Evolutionary conservation across 2,797 vertebrate genomes (phyloP), one percentile per base, ranked within the genome.

Genomic region (Furcifer pardalis): DNA sequence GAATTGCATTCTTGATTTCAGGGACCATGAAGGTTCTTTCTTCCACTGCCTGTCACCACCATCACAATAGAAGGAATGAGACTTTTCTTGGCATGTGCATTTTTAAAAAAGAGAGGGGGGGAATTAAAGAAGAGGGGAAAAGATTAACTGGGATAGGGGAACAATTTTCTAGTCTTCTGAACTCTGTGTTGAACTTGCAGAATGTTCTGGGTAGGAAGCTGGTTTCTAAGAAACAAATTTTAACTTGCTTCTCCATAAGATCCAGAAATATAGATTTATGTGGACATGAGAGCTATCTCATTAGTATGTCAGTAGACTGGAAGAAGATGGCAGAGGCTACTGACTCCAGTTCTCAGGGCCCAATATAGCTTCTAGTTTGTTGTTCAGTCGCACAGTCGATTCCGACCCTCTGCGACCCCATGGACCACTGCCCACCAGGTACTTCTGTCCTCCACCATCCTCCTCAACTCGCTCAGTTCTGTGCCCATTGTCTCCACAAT

Each of bases 251-350:
- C 84, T 91, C 84, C 82, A 63, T 71, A 81, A 88, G 84, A 78
- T 86, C 87, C 90, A 82, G 74, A 94, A 93, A 5, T 91, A 92
- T 89, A 91, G 88, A 93, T 94, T 95, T 90, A 92, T 93, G 93
- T 90, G 91, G 90, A 94, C 92, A 85, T 89, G 88, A 89, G 91
- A 1, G 1, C 91, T 91, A 89, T 85, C 93, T 94, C 82, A 91
- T 94, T 95, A 93, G 90, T 87, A 90, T 23, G 87, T 81, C 88
- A 86, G 90, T 83, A 83, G 91, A 93, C 89, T 85, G 89, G 86
- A 93, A 93, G 88, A 89, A 81, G 59, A 79, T 89, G 92, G 93
- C 89, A 77, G 83, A 83, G 92, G 94, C 91, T 40, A 90, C 69
- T 81, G 40, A 49, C n/a, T 32, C 60, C 87, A 88, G 65, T 87